Evolutionary conservation across 2,888 invertebrate species (phyloP).

Genomic region (Antheraea yamamai): DNA sequence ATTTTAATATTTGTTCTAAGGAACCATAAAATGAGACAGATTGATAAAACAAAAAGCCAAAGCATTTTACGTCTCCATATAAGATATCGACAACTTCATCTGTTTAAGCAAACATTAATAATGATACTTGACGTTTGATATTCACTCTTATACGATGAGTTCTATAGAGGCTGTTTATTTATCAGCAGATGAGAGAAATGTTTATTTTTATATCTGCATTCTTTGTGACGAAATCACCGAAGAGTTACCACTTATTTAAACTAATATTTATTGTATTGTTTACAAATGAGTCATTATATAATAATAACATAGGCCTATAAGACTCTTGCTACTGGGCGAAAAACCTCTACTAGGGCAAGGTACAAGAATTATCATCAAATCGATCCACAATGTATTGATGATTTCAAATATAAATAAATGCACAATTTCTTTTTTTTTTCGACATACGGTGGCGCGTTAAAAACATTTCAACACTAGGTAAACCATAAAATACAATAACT

Average conservation of each 20-base stretch:
- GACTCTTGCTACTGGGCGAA: too few species aligned
- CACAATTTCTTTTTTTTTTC: too few species aligned
- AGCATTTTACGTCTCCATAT: slow-evolving; percentile 64
- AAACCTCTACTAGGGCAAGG: too few species aligned
- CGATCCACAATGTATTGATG: too few species aligned
- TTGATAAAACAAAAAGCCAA: slow-evolving; percentile 74
- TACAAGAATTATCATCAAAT: too few species aligned
- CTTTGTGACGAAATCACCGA: not conserved
- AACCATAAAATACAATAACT: too few species aligned
- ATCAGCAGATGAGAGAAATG: slow-evolving; percentile 19
- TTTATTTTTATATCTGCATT: slow-evolving; percentile 5
- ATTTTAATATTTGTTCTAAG: not conserved
- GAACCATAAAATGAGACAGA: slow-evolving; percentile 49
- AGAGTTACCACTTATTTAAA: not conserved
- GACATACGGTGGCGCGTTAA: too few species aligned
- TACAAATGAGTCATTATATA: not conserved
- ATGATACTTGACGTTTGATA: slow-evolving; percentile 69
- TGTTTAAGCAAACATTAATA: slow-evolving; percentile 73
- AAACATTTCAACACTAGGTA: too few species aligned
- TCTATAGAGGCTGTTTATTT: slow-evolving; percentile 48
- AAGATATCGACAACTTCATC: slow-evolving; percentile 73
- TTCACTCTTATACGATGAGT: slow-evolving; percentile 53
- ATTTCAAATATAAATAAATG: too few species aligned
- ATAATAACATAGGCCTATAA: too few species aligned
- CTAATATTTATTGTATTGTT: not conserved